A percentile compares a stretch with the other conserved stretches of the same genome.
Conservation (phyloP, 2,113 vertebrate species). For the Pituophis catenifer region DNA sequence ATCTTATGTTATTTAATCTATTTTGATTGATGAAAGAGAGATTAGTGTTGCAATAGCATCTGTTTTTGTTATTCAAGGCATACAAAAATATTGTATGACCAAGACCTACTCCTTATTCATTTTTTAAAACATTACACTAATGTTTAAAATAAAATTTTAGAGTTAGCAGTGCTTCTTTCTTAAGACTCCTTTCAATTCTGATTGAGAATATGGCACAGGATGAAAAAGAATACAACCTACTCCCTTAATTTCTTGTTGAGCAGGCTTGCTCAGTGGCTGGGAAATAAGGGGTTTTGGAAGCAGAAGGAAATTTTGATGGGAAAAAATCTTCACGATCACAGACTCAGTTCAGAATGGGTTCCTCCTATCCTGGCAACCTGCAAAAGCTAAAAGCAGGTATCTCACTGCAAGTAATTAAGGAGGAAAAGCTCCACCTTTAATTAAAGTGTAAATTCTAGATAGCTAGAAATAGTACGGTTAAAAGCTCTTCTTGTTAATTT, state of each 20-base stretch:
- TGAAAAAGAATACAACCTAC: neutral
- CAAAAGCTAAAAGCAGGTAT: neutral
- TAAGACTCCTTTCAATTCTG: neutral
- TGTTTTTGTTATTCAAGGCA: conserved; percentile 5
- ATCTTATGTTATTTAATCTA: neutral
- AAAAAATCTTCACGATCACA: neutral
- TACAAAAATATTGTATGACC: neutral
- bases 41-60: neutral
- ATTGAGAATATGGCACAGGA: neutral
- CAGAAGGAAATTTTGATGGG: neutral
- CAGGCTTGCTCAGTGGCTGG: neutral
- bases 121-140: neutral
- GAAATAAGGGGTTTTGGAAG: neutral
- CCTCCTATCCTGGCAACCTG: neutral
- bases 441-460: neutral
- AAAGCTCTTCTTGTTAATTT: neutral
- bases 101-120: neutral
- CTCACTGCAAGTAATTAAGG: neutral
- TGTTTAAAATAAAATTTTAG: neutral
- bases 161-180: neutral
- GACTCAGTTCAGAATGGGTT: neutral
- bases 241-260: neutral
- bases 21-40: neutral
- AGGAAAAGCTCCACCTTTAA: neutral
- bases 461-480: neutral